Percentiles rank a stretch among this genome's conserved stretches.
These are phyloP conservation scores for Garra rufa DNA, from an alignment of 2,113 vertebrate species.

Conservation along the genomic window DNA sequence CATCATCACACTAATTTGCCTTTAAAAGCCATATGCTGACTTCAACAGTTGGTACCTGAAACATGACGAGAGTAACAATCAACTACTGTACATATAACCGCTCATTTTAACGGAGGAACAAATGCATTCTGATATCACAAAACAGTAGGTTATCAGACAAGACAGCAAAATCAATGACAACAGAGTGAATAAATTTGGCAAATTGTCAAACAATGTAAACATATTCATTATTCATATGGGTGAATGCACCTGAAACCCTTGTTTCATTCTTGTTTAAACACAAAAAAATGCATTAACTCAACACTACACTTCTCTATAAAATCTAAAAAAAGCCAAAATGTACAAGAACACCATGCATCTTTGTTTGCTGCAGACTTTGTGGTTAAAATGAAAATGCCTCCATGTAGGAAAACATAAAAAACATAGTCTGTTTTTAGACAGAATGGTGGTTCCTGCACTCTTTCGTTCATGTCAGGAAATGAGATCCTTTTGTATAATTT, in stretches of 20 bases:
- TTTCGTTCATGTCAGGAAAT: neutral
- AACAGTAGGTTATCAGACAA: neutral
- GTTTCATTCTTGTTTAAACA: neutral
- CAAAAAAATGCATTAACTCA: neutral
- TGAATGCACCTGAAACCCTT: neutral
- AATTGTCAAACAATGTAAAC: constrained; percentile 4
- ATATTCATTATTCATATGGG: neutral
- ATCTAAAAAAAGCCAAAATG: neutral
- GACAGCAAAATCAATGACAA: neutral
- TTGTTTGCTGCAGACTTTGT: neutral
- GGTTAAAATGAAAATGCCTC: neutral
- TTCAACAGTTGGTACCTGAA: neutral
- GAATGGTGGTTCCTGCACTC: neutral
- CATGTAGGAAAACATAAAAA: no score
- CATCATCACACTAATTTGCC: neutral
- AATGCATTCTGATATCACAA: neutral
- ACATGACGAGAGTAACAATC: neutral
- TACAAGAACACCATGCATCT: neutral
- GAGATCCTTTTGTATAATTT: neutral
- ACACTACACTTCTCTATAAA: no score
- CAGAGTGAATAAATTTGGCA: neutral
- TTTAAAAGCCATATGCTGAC: neutral
- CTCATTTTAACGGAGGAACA: neutral
- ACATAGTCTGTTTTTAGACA: neutral
- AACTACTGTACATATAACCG: neutral